A percentile compares a stretch with the other conserved stretches of the same genome.
phyloP scores from a whole-genome alignment of 2,888 invertebrate species.

The Asteroscopus sphinx region DNA sequence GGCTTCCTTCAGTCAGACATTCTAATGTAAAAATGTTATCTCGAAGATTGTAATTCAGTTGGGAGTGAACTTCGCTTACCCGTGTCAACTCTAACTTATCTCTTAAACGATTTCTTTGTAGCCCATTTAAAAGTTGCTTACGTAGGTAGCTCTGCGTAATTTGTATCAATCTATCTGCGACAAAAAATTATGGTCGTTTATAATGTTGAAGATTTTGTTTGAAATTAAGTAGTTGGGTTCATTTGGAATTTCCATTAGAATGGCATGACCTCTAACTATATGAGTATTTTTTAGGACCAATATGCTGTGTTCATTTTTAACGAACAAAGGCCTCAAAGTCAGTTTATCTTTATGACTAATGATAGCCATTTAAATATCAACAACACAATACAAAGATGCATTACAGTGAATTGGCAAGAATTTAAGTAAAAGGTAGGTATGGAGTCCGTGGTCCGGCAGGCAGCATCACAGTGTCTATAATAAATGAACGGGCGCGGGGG shows the following conservation, averaged over 20 bases:
- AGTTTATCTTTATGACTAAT: neutral
- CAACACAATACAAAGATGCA: constrained; percentile 40
- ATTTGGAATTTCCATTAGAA: constrained; percentile 16
- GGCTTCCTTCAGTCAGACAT: constrained; percentile 65
- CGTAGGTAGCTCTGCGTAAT: constrained; percentile 39
- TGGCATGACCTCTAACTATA: neutral
- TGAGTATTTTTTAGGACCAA: neutral
- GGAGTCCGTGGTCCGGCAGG: constrained; percentile 61
- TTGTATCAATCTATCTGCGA: constrained; percentile 48
- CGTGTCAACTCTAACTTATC: constrained; percentile 59
- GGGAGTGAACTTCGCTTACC: constrained; percentile 72
- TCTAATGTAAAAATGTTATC: constrained; percentile 77
- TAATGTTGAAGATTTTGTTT: constrained; percentile 21
- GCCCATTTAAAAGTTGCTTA: constrained; percentile 58
- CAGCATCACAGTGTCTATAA: constrained; percentile 89
- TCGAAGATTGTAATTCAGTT: constrained; percentile 68
- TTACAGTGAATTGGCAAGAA: constrained; percentile 66
- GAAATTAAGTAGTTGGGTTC: constrained; percentile 14
- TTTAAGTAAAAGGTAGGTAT: constrained; percentile 54
- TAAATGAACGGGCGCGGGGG: constrained; percentile 90
- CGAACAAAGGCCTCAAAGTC: neutral
- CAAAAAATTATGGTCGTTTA: constrained; percentile 32
- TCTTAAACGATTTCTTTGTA: constrained; percentile 61
- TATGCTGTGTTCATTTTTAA: neutral
- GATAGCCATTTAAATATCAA: constrained; percentile 6